Percentiles rank a stretch among this genome's conserved stretches.
Evolutionary conservation across 2,888 invertebrate species (phyloP).

Genomic region (Lepas anatifera): DNA sequence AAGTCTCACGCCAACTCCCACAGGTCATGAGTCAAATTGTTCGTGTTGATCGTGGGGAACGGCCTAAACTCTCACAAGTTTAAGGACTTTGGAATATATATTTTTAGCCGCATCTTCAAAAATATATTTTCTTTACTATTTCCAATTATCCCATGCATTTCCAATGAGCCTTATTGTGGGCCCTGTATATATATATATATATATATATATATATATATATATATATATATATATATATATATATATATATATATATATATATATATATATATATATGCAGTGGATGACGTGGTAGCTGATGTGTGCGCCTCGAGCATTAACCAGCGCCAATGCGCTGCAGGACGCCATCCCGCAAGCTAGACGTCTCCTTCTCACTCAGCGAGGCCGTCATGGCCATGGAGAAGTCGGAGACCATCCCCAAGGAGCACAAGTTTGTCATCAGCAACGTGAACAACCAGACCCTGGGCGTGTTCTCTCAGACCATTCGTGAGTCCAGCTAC

Average conservation of each 20-base stretch:
- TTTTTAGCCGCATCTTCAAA: too few relatives aligned
- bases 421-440: slow-evolving; percentile 81
- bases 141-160: too few relatives aligned
- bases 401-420: slow-evolving; percentile 48
- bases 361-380: slow-evolving; percentile 73
- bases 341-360: slow-evolving; percentile 61
- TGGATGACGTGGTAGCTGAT: not conserved
- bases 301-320: not conserved
- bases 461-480: slow-evolving; percentile 82
- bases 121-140: too few relatives aligned
- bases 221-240: not conserved
- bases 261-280: not conserved
- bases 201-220: too few relatives aligned
- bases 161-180: too few relatives aligned
- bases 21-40: too few relatives aligned
- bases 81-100: too few relatives aligned
- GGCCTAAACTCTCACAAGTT: too few relatives aligned
- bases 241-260: not conserved
- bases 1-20: too few relatives aligned
- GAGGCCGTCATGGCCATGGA: slow-evolving; percentile 50
- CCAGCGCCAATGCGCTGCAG: slow-evolving; percentile 3
- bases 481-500: slow-evolving; percentile 53
- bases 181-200: too few relatives aligned
- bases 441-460: slow-evolving; percentile 83
- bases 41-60: too few relatives aligned